Evolutionary conservation across 2,888 invertebrate species (phyloP).

Genomic region (Eristalis intricaria): DNA sequence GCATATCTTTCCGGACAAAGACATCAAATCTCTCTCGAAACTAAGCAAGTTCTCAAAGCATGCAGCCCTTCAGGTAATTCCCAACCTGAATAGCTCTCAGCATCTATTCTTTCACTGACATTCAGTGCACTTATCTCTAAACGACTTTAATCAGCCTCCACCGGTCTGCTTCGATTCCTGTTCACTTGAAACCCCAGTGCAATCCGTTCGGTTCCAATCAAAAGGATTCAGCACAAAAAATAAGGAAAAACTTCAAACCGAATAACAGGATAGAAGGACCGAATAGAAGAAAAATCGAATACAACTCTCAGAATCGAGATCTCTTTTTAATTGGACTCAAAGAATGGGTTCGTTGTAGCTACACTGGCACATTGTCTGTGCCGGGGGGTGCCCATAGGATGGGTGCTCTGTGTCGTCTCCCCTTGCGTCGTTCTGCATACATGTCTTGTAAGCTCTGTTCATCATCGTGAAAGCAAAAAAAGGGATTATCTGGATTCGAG

Average conservation of each 20-base stretch:
- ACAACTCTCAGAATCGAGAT: conserved; percentile 52
- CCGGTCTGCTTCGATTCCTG: background rate
- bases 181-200: background rate
- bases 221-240: background rate
- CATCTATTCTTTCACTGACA: background rate
- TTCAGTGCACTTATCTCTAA: conserved; percentile 2
- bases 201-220: conserved; percentile 2
- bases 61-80: background rate
- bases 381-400: conserved; percentile 24
- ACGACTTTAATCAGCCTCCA: conserved; percentile 11
- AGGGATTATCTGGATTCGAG: conserved; percentile 64
- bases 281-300: background rate
- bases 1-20: background rate
- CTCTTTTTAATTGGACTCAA: conserved; percentile 69
- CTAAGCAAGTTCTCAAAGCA: background rate
- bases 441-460: conserved; percentile 53
- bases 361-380: conserved; percentile 39
- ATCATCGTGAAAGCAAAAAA: conserved; percentile 43
- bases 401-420: conserved; percentile 6
- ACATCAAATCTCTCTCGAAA: background rate
- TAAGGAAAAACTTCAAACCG: background rate
- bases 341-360: conserved; percentile 46
- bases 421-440: background rate
- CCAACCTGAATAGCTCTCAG: background rate
- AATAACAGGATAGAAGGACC: conserved; percentile 6